Evolutionary conservation across 1,140 invertebrate species (phyloP).

Genomic region (Scaptomyza montana): DNA sequence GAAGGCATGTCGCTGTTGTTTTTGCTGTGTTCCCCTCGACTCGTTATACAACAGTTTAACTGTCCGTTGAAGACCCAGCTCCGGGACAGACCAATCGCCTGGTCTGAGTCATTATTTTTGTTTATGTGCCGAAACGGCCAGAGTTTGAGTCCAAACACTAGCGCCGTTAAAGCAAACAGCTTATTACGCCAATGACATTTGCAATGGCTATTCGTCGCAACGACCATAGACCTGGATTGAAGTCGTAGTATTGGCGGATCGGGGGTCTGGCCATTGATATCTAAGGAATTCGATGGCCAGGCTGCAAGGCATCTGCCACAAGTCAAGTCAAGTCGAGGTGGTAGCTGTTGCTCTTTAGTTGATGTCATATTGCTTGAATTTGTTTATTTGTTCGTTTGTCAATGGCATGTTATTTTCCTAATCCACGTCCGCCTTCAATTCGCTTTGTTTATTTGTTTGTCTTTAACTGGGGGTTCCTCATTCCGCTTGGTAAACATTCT

Average conservation of each 20-base stretch:
- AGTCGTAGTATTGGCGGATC: neutral
- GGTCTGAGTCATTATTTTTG: conserved; percentile 70
- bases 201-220: too few relatives aligned
- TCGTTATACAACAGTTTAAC: conserved; percentile 7
- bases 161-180: conserved; percentile 81
- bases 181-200: conserved; percentile 77
- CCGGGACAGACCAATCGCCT: conserved; percentile 8
- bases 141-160: conserved; percentile 33
- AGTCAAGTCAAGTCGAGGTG: too few relatives aligned
- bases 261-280: conserved; percentile 54
- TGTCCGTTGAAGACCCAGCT: conserved; percentile 17
- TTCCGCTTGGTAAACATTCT: conserved; percentile 63
- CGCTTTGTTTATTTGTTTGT: conserved; percentile 66
- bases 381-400: conserved; percentile 62
- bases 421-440: conserved; percentile 10
- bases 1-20: conserved; percentile 60
- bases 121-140: conserved; percentile 57
- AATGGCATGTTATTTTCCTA: neutral
- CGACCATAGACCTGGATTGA: neutral
- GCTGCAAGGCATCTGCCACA: neutral
- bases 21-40: neutral
- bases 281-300: conserved; percentile 49
- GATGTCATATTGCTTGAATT: conserved; percentile 61
- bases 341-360: conserved; percentile 1
- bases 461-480: conserved; percentile 35